Evolutionary conservation across 2,113 vertebrate genomes (phyloP).

Genomic region (Brienomyrus longianalis): DNA sequence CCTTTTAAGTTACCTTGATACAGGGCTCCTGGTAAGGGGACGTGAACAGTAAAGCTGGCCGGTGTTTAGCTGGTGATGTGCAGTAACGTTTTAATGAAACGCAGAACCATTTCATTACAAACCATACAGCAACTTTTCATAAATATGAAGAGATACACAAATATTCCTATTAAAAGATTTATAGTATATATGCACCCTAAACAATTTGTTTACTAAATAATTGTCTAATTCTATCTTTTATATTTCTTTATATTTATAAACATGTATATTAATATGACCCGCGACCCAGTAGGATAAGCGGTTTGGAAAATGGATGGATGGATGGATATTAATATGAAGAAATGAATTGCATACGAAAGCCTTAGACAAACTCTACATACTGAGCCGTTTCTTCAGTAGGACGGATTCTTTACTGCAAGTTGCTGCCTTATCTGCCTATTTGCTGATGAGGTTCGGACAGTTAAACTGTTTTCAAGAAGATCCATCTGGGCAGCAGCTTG

Average conservation of each 20-base stretch:
- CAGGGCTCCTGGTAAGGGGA: not conserved
- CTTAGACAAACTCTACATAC: not conserved
- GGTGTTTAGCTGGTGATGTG: not conserved
- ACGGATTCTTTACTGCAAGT: not conserved
- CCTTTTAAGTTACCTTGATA: not conserved
- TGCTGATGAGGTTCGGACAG: not conserved
- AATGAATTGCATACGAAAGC: not conserved
- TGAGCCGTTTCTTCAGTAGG: not conserved
- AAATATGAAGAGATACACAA: not conserved
- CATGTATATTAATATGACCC: not conserved
- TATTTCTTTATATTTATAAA: not conserved
- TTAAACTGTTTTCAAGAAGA: not conserved
- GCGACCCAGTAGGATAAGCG: too few species aligned
- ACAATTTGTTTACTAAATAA: not conserved
- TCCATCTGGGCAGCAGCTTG: not conserved
- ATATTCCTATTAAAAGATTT: not conserved
- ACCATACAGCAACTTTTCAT: not conserved
- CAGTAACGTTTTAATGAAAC: not conserved
- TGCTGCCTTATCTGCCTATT: not conserved
- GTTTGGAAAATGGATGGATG: too few species aligned
- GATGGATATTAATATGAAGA: not conserved
- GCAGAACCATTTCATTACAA: not conserved
- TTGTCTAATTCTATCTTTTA: not conserved
- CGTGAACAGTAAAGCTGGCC: not conserved
- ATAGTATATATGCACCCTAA: not conserved